Base-by-base conservation (phyloP, 2,888 invertebrate species). In the Gymnocheta viridis region DNA sequence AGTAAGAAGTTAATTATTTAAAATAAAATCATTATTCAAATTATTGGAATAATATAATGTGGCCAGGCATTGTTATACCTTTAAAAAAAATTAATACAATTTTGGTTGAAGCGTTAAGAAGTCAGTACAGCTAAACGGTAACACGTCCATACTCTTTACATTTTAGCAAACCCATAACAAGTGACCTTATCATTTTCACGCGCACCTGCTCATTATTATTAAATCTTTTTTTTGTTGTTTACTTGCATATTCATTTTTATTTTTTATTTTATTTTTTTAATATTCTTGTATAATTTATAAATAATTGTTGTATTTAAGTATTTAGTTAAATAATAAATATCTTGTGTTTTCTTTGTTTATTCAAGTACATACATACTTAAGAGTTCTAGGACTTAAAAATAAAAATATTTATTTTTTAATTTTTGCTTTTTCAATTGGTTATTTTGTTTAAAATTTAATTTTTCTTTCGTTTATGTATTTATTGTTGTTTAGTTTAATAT, bases 281-380 rank as follows among this genome's bases (percentile, higher is more conserved):
- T 62, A 24, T 77, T 82, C 32, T 78, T 82, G 77, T 83, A 83
- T 83, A 76, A 58, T 83, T 80, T 83, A 80, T 80, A 79, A 80
- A 80, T 83, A 76, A 76, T 66, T 79, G 41, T 81, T 76, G 35
- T 70, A n/a, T n/a, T n/a, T n/a, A 64, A 32, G 27, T 58, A 7
- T 72, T 44, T 66, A 67, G 32, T 35, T 74, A 51, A 85, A 86
- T 86, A 86, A 86, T 86, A 86, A 82, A 74, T 84, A 62, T 85
- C 14, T 80, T 80, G 6, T 47, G 5, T 19, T 41, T 72, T 67
- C 22, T 79, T 54, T 54, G 17, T 64, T 49, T 78, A 82, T 64
- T 79, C 58, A 80, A 85, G 67, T 85, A 74, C 82, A 85, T 79
- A 81, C n/a, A n/a, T n/a, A n/a, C n/a, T n/a, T n/a, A 22, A 44